Conservation (phyloP, 2,113 vertebrate genomes). For the Rhinoderma darwinii region DNA sequence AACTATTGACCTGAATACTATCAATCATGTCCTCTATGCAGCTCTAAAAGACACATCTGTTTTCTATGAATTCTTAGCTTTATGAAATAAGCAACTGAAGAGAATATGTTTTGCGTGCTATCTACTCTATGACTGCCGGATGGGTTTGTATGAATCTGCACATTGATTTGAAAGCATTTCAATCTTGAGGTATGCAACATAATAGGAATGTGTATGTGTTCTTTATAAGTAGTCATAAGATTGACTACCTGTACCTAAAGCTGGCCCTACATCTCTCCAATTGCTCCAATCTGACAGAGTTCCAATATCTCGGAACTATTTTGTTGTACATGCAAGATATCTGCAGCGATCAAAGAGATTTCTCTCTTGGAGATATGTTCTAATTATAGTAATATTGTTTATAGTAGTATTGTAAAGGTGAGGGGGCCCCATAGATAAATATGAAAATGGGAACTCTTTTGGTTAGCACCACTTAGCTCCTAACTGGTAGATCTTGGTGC, state of each 20-base stretch:
- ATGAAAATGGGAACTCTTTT: no score
- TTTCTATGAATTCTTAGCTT: conserved; percentile 68
- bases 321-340: background rate
- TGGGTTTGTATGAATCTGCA: background rate
- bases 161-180: background rate
- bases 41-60: conserved; percentile 74
- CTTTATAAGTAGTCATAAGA: no score
- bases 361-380: background rate
- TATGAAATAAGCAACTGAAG: conserved; percentile 35
- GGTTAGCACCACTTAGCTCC: no score
- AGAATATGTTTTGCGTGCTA: conserved; percentile 5
- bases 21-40: conserved; percentile 69
- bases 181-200: background rate
- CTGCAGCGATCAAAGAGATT: no score
- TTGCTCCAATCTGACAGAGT: background rate
- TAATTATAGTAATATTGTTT: background rate
- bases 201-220: background rate
- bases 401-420: background rate
- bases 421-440: no score
- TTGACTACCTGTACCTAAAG: background rate
- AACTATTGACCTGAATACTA: conserved; percentile 71
- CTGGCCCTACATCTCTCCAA: background rate
- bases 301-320: background rate
- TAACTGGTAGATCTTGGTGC: no score
- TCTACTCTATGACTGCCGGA: background rate